Base-by-base conservation (phyloP, 2,113 vertebrate genomes). In the Anas platyrhynchos region DNA sequence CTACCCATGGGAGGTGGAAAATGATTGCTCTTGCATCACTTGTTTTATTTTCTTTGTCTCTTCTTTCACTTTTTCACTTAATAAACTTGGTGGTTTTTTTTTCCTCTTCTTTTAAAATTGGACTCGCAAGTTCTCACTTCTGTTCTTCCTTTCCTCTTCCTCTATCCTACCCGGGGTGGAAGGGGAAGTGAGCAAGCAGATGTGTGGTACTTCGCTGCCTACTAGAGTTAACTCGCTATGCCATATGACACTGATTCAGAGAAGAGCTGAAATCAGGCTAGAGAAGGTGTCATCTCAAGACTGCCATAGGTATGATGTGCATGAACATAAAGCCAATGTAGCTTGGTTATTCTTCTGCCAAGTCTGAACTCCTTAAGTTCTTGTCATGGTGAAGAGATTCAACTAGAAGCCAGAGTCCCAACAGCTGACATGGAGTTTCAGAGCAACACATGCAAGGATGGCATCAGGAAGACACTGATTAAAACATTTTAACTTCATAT, bases 381-480 rank as follows among this genome's bases (percentile, higher is more conserved):
- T 63, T 67, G 9, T 63, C 8, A 12, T 17, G 23, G 7, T 20
- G 11, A 65, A 73, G 44, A 83, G 50, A 50, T 77, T 62, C 36
- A 74, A 11, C 21, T n/a, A 46, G 55, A 77, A 88, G n/a, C 15
- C 44, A 72, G 27, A 88, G 18, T 21, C 36, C 7, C 16, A 66
- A 67, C 2, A 69, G 43, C n/a, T 62, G 46, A 74, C 61, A 25
- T 0, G 4, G n/a, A 62, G 50, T 73, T 94, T 83, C 56, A 59
- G 68, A 50, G 50, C 2, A 1, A 69, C 25, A 54, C 1, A 1
- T 13, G 8, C 1, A 1, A 86, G 43, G 32, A 61, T 2, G 38
- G 17, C 18, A 63, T 34, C 20, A 75, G 13, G 66, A 72, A 52
- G 18, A 67, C 36, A 46, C 15, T 13, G 7, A 52, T 48, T 44